phyloP scores from a whole-genome alignment of 1,140 invertebrate species.

The Acarapis woodi region DNA sequence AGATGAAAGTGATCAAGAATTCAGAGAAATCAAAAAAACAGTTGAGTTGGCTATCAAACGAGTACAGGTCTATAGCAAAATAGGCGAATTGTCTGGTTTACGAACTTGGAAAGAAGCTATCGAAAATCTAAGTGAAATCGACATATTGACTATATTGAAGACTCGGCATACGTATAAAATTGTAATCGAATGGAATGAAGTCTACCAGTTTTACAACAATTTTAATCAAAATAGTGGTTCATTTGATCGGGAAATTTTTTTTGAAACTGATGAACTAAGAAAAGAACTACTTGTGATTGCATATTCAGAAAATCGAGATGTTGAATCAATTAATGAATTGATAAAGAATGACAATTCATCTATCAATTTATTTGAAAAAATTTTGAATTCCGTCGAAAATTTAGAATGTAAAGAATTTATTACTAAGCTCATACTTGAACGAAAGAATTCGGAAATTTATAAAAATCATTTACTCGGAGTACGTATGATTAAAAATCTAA shows the following conservation, averaged over 20 bases:
- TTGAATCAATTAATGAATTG: neutral
- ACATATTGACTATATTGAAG: conserved; percentile 9
- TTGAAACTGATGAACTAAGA: conserved; percentile 5
- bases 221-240: conserved; percentile 2
- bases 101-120: conserved; percentile 6
- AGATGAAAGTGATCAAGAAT: neutral
- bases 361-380: conserved; percentile 5
- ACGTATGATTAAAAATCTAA: conserved; percentile 4
- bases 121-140: conserved; percentile 5
- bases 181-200: conserved; percentile 6
- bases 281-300: conserved; percentile 7
- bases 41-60: neutral
- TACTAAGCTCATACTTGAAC: neutral
- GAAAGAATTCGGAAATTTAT: conserved; percentile 1
- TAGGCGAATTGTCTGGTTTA: conserved; percentile 7
- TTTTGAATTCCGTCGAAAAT: conserved; percentile 5
- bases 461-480: conserved; percentile 5
- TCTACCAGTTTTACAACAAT: conserved; percentile 4
- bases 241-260: conserved; percentile 7
- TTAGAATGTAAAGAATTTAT: conserved; percentile 1
- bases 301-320: conserved; percentile 3
- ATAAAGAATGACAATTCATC: conserved; percentile 1
- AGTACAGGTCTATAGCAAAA: conserved; percentile 5
- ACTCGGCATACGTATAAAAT: conserved; percentile 2
- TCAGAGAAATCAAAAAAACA: neutral